Evolutionary conservation across 2,888 invertebrate species (phyloP).

Genomic region (Drosophila nigricruria): DNA sequence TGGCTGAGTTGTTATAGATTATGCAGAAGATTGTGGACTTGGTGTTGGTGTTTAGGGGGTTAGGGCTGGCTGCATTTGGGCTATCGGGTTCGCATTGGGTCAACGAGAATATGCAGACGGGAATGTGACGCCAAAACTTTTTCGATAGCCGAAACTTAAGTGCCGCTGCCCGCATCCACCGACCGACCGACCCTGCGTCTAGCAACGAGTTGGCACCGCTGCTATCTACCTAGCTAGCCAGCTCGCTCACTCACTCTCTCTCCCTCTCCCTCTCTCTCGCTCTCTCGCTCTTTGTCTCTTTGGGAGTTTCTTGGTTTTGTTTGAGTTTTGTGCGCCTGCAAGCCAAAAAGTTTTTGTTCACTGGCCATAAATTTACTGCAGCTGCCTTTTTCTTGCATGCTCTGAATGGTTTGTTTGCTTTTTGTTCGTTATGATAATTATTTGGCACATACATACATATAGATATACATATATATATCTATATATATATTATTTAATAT

Average conservation of each 20-base stretch:
- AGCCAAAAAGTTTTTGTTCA: constrained; percentile 60
- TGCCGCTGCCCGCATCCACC: constrained; percentile 33
- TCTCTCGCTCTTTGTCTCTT: neutral
- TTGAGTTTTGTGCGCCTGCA: constrained; percentile 55
- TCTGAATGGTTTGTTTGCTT: constrained; percentile 46
- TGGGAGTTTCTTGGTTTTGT: constrained; percentile 27
- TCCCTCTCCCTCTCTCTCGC: neutral
- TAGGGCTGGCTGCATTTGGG: neutral
- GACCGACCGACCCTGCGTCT: constrained; percentile 17
- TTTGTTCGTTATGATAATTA: constrained; percentile 59
- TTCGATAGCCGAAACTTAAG: constrained; percentile 66
- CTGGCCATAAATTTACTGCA: constrained; percentile 63
- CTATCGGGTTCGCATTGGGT: constrained; percentile 49
- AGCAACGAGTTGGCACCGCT: constrained; percentile 53
- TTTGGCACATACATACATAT: constrained; percentile 20
- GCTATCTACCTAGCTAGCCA: constrained; percentile 52
- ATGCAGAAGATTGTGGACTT: constrained; percentile 33
- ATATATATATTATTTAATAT: constrained; percentile 7
- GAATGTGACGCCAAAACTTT: constrained; percentile 64
- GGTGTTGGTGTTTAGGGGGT: neutral
- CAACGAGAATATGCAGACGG: constrained; percentile 58
- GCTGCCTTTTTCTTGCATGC: constrained; percentile 52
- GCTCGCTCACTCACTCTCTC: neutral
- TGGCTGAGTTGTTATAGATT: constrained; percentile 53
- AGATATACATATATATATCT: constrained; percentile 8